phyloP scores from a whole-genome alignment of 2,797 vertebrate genomes.

The Hippocampus kuda region DNA sequence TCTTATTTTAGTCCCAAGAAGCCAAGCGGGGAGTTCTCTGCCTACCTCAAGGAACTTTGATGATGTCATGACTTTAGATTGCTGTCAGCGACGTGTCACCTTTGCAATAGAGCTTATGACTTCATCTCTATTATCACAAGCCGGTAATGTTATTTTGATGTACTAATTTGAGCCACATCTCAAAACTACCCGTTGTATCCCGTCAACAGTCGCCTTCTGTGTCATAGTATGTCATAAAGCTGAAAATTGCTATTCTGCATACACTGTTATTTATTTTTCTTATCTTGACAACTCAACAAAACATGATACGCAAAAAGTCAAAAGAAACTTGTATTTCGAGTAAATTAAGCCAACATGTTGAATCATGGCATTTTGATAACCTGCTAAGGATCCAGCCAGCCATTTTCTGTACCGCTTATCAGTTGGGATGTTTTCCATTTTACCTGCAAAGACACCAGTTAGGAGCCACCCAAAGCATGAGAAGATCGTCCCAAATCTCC shows the following conservation, averaged over 20 bases:
- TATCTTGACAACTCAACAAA: neutral
- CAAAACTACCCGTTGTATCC: neutral
- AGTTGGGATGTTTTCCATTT: neutral
- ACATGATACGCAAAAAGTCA: neutral
- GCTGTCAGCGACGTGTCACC: constrained; percentile 5
- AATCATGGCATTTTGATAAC: neutral
- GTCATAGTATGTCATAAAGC: constrained; percentile 6
- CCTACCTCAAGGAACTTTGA: constrained; percentile 4
- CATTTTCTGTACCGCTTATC: neutral
- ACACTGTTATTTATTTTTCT: constrained; percentile 1
- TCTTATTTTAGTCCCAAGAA: neutral
- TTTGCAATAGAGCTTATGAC: constrained; percentile 6
- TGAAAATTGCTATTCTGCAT: neutral
- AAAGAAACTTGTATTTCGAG: neutral
- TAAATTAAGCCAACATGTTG: neutral
- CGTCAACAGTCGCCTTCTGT: neutral
- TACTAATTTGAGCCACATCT: neutral
- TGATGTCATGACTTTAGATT: neutral
- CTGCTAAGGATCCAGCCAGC: neutral
- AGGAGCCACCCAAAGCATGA: constrained; percentile 1
- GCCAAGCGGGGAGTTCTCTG: neutral
- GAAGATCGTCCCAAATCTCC: neutral
- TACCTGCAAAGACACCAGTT: neutral
- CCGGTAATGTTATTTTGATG: constrained; percentile 1
- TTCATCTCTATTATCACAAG: neutral